Evolutionary conservation across 1,140 invertebrate species (phyloP).

Genomic region (Drosophila truncata): DNA sequence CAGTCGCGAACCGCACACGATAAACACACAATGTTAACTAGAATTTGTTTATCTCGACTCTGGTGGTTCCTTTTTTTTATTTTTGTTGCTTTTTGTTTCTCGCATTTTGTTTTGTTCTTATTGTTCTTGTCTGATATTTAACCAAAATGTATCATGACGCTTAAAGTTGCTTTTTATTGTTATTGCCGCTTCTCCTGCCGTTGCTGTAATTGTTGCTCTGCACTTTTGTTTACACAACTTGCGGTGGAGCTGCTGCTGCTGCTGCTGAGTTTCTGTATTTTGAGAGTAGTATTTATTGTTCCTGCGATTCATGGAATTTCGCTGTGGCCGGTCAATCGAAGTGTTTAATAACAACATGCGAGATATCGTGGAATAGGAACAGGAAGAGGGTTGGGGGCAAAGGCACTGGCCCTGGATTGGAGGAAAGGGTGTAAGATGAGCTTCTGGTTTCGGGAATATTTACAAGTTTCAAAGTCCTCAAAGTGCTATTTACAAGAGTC

Average conservation of each 20-base stretch:
- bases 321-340: constrained; percentile 56
- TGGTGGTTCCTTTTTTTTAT: constrained; percentile 38
- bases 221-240: constrained; percentile 80
- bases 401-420: not conserved
- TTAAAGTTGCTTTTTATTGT: constrained; percentile 65
- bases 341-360: constrained; percentile 54
- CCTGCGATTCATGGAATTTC: constrained; percentile 73
- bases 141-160: constrained; percentile 79
- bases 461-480: not conserved
- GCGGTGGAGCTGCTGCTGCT: constrained; percentile 38
- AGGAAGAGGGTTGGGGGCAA: not conserved
- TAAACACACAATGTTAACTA: constrained; percentile 79
- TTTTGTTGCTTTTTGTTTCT: constrained; percentile 6
- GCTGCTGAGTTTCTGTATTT: constrained; percentile 51
- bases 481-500: not conserved
- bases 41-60: constrained; percentile 78
- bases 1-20: constrained; percentile 41
- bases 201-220: constrained; percentile 43
- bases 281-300: constrained; percentile 72
- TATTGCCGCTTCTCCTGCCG: constrained; percentile 33
- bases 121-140: constrained; percentile 70
- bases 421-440: constrained; percentile 11
- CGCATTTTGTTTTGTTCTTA: constrained; percentile 29
- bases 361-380: constrained; percentile 16
- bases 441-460: not conserved